A percentile compares a stretch with the other conserved stretches of the same genome.
Conservation (phyloP, 2,888 invertebrate species). For the Drosophila limbata region DNA sequence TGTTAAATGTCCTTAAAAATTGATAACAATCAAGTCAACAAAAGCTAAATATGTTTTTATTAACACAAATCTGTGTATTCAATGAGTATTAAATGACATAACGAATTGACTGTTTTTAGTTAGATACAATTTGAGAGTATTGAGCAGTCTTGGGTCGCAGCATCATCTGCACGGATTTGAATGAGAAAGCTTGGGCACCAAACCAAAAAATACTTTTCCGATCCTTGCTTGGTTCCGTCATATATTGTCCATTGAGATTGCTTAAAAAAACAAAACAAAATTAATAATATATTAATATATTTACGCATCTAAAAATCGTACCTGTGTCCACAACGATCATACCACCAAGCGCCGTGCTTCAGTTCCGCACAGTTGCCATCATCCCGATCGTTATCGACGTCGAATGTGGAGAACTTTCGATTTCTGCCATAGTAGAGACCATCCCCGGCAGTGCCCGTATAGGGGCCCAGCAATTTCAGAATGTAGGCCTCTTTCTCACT, state of each 20-base stretch:
- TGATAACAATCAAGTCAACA: neutral
- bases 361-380: constrained; percentile 7
- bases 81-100: neutral
- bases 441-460: constrained; percentile 15
- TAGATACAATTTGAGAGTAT: neutral
- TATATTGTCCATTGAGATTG: constrained; percentile 18
- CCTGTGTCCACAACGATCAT: constrained; percentile 22
- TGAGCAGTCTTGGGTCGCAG: constrained; percentile 4
- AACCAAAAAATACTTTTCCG: neutral
- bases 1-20: neutral
- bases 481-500: constrained; percentile 9
- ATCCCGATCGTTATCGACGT: constrained; percentile 14
- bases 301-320: neutral
- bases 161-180: constrained; percentile 13
- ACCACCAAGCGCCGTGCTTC: constrained; percentile 24
- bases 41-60: neutral
- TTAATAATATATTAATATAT: no score
- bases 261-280: neutral
- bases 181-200: neutral
- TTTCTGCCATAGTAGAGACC: neutral
- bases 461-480: neutral
- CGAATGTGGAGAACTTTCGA: constrained; percentile 18
- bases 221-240: neutral
- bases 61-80: neutral
- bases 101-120: neutral